A percentile compares a stretch with the other conserved stretches of the same genome.
Evolutionary conservation across 1,140 invertebrate genomes (phyloP).

Genomic region (Drosophila pandora): DNA sequence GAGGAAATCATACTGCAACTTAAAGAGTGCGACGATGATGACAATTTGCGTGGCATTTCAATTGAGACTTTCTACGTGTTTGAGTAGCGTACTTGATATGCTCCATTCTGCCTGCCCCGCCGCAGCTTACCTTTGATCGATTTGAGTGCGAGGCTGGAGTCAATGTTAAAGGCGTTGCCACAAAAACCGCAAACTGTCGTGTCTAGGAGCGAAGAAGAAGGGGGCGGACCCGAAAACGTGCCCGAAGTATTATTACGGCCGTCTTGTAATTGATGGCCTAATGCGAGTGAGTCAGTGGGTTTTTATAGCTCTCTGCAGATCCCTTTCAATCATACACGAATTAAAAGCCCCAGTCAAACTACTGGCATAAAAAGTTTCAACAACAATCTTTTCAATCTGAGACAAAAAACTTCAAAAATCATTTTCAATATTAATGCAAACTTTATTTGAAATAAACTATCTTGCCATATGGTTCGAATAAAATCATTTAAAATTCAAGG

Average conservation of each 20-base stretch:
- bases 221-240: conserved; percentile 60
- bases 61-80: conserved; percentile 81
- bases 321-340: conserved; percentile 11
- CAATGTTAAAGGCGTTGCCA: conserved; percentile 58
- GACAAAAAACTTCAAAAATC: not conserved
- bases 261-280: conserved; percentile 65
- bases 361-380: conserved; percentile 1
- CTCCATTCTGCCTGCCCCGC: conserved; percentile 12
- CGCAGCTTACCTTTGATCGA: conserved; percentile 17
- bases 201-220: conserved; percentile 22
- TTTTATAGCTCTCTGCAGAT: conserved; percentile 31
- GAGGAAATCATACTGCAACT: conserved; percentile 25
- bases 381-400: not conserved
- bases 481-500: conserved; percentile 78
- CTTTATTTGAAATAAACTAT: conserved; percentile 72
- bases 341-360: not conserved
- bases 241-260: conserved; percentile 60
- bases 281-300: conserved; percentile 57
- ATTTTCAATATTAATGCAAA: conserved; percentile 55
- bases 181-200: conserved; percentile 50
- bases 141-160: conserved; percentile 55
- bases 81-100: conserved; percentile 56
- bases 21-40: conserved; percentile 28
- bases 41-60: conserved; percentile 76
- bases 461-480: conserved; percentile 42